Conservation (phyloP, 1,140 invertebrate species). For the Acromyrmex echinatior region DNA sequence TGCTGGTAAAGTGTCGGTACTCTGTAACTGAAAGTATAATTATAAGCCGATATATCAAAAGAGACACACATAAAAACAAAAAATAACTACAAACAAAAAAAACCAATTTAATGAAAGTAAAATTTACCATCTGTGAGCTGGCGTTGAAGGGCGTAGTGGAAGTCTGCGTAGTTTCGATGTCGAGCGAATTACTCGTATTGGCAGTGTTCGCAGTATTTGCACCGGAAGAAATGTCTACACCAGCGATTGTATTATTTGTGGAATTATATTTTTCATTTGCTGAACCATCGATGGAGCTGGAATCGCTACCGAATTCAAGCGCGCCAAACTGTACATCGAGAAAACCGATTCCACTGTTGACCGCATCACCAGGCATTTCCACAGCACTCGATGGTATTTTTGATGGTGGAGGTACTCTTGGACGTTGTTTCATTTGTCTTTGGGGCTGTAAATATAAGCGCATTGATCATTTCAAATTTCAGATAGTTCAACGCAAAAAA, state of each 20-base stretch:
- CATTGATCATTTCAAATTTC: neutral
- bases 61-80: neutral
- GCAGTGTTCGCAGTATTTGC: constrained; percentile 80
- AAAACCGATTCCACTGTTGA: constrained; percentile 90
- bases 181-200: constrained; percentile 81
- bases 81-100: neutral
- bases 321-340: constrained; percentile 98
- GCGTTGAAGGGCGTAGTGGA: constrained; percentile 80
- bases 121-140: constrained; percentile 82
- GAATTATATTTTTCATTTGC: constrained; percentile 86
- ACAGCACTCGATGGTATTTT: constrained; percentile 98
- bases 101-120: neutral
- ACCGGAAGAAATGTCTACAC: constrained; percentile 81
- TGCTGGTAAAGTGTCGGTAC: constrained; percentile 78
- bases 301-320: constrained; percentile 93
- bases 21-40: constrained; percentile 76
- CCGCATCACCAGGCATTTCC: constrained; percentile 97
- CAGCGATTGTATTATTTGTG: constrained; percentile 75
- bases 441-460: constrained; percentile 82
- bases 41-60: neutral
- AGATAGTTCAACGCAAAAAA: neutral
- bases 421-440: constrained; percentile 91
- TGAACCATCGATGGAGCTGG: constrained; percentile 87
- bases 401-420: constrained; percentile 95
- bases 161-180: constrained; percentile 82